A percentile compares a stretch with the other conserved stretches of the same genome.
These are phyloP conservation scores for Aphodius sticticus DNA, from an alignment of 2,888 invertebrate genomes.

Conservation along the genomic window DNA sequence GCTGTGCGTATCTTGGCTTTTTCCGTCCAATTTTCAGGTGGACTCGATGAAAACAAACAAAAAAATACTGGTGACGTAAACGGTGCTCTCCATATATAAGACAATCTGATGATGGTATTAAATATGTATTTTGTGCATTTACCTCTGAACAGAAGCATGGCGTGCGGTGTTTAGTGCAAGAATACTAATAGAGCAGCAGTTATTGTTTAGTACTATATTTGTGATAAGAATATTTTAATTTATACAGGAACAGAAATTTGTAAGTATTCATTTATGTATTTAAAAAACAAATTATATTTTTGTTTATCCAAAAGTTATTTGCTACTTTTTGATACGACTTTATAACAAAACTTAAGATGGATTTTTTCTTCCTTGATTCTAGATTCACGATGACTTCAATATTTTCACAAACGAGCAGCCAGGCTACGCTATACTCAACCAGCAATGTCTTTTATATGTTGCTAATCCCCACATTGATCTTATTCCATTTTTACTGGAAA, in stretches of 20 bases:
- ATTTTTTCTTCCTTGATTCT: background rate
- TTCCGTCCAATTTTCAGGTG: background rate
- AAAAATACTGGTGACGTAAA: background rate
- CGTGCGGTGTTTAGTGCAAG: background rate
- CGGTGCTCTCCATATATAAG: background rate
- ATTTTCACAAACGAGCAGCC: background rate
- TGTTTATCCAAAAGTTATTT: no score
- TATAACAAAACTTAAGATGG: no score
- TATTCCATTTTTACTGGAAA: conserved; percentile 80
- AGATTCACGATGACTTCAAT: background rate
- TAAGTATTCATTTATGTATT: no score
- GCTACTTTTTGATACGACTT: no score
- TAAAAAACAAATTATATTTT: no score
- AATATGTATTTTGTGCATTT: background rate
- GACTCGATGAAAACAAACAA: background rate
- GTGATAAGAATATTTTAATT: background rate
- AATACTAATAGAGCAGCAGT: background rate
- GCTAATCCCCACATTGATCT: conserved; percentile 71
- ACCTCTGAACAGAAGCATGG: background rate
- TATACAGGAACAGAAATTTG: background rate
- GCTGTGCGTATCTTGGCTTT: background rate
- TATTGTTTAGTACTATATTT: background rate
- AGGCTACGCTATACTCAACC: conserved; percentile 58
- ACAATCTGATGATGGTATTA: background rate
- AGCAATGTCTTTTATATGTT: conserved; percentile 76